A percentile compares a stretch with the other conserved stretches of the same genome.
Evolutionary conservation across 2,797 vertebrate genomes (phyloP).

Genomic region (Danio jaintianensis): DNA sequence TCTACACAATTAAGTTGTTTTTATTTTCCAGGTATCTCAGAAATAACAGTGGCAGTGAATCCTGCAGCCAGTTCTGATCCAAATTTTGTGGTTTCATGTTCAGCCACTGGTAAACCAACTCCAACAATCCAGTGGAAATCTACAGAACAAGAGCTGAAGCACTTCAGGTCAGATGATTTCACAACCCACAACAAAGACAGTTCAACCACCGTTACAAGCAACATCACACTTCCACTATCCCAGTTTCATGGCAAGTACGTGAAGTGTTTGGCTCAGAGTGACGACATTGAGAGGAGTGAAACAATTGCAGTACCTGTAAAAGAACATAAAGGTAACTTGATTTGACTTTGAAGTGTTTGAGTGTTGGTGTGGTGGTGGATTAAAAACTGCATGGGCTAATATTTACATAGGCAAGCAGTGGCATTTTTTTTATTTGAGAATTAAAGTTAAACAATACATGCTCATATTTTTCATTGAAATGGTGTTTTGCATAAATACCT

Average conservation of each 20-base stretch:
- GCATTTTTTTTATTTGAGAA: neutral
- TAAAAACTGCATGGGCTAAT: neutral
- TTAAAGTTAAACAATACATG: neutral
- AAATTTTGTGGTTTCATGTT: constrained; percentile 68
- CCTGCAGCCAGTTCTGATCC: neutral
- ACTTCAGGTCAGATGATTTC: neutral
- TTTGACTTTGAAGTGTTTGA: neutral
- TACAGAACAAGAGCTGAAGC: accelerated
- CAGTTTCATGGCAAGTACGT: constrained; percentile 43
- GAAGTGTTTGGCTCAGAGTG: constrained; percentile 69
- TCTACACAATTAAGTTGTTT: neutral
- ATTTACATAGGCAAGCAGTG: neutral
- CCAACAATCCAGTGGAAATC: constrained; percentile 69
- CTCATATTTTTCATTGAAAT: neutral
- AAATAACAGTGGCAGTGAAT: constrained; percentile 45
- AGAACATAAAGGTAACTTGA: neutral
- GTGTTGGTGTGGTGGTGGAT: neutral
- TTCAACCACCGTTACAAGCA: constrained; percentile 65
- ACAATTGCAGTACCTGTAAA: neutral
- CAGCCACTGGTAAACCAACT: constrained; percentile 75
- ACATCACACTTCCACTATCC: constrained; percentile 60
- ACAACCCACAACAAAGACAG: constrained; percentile 54
- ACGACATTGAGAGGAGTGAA: neutral
- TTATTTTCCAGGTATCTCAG: constrained; percentile 70
- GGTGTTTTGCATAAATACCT: neutral